Conservation (phyloP, 1,140 invertebrate species). For the Papilio polytes region DNA sequence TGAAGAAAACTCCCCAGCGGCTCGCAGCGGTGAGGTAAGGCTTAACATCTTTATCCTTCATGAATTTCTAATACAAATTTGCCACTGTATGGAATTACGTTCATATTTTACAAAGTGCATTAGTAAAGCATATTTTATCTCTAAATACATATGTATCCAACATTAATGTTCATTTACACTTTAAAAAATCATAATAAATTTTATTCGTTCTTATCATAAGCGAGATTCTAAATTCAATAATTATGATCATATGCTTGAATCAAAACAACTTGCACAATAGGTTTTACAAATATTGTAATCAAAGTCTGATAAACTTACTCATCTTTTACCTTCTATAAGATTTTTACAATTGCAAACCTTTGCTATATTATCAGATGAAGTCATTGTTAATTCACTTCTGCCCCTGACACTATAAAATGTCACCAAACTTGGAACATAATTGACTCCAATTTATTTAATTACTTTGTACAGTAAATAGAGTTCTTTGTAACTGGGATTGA, state of each 20-base stretch:
- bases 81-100: background rate
- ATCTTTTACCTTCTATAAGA: background rate
- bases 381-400: slow-evolving; percentile 28
- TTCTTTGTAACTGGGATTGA: background rate
- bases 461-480: background rate
- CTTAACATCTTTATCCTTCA: background rate
- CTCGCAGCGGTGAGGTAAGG: slow-evolving; percentile 94
- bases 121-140: background rate
- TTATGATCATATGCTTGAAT: background rate
- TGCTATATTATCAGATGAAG: slow-evolving; percentile 11
- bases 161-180: background rate
- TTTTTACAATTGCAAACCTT: background rate
- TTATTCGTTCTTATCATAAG: background rate
- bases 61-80: background rate
- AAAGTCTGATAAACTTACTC: background rate
- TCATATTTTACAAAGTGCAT: background rate
- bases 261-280: background rate
- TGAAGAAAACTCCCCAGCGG: slow-evolving; percentile 95
- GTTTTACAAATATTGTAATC: background rate
- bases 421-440: slow-evolving; percentile 13
- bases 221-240: background rate
- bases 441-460: slow-evolving; percentile 25
- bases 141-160: background rate
- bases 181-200: background rate
- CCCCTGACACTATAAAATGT: slow-evolving; percentile 9